Conservation (phyloP, 2,888 invertebrate genomes). For the Drosophila tripunctata region DNA sequence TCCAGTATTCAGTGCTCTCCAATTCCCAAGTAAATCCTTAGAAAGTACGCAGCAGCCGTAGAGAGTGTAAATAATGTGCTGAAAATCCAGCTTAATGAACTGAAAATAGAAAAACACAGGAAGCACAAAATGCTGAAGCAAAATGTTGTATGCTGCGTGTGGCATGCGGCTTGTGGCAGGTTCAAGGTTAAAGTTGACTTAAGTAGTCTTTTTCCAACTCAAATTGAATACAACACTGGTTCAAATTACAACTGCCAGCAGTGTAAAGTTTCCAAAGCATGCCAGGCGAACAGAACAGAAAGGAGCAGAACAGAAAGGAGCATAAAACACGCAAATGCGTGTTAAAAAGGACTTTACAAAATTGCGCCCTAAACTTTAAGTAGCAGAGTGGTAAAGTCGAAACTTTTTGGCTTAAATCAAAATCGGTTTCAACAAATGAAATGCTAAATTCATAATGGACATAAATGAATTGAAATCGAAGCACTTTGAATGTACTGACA, state of each 20-base stretch:
- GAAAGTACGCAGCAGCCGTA: constrained; percentile 30
- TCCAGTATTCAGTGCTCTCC: not conserved
- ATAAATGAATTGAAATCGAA: constrained; percentile 21
- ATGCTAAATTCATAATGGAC: constrained; percentile 26
- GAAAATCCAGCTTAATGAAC: constrained; percentile 72
- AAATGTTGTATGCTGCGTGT: constrained; percentile 15
- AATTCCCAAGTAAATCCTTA: constrained; percentile 47
- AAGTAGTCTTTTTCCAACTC: constrained; percentile 14
- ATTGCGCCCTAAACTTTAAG: constrained; percentile 43
- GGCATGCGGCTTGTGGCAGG: constrained; percentile 34
- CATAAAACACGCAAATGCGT: constrained; percentile 54
- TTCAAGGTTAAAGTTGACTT: constrained; percentile 45
- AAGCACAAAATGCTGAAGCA: constrained; percentile 19
- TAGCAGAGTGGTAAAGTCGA: not conserved
- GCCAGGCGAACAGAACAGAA: constrained; percentile 23
- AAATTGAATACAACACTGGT: constrained; percentile 30
- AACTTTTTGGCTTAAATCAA: constrained; percentile 21
- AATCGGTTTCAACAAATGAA: constrained; percentile 22
- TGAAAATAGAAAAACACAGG: constrained; percentile 59
- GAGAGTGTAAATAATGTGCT: constrained; percentile 58
- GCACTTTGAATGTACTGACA: not conserved
- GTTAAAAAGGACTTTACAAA: constrained; percentile 44
- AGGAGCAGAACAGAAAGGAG: constrained; percentile 4
- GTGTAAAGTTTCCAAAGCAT: constrained; percentile 50
- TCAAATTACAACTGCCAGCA: constrained; percentile 10